These are phyloP conservation scores for Aptenodytes forsteri DNA, from an alignment of 2,113 vertebrate species.

Conservation along the genomic window DNA sequence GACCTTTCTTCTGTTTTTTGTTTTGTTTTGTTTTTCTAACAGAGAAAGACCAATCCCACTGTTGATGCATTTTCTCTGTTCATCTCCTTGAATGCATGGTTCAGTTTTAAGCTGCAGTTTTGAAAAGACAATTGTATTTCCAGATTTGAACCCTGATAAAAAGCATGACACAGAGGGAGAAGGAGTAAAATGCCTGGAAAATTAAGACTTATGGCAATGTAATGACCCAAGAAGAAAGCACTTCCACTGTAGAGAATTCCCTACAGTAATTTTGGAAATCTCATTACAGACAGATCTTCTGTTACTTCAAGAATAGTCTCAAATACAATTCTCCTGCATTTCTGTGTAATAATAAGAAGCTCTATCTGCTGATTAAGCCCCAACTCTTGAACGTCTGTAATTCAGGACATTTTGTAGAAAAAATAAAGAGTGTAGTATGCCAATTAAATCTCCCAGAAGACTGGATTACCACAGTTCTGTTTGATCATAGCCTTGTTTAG, in stretches of 20 bases:
- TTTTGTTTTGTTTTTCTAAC: background rate
- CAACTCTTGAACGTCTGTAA: constrained; percentile 10
- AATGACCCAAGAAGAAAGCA: constrained; percentile 67
- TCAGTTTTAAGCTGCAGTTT: constrained; percentile 11
- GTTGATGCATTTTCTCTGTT: background rate
- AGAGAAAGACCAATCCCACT: background rate
- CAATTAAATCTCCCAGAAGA: constrained; percentile 58
- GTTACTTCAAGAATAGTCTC: constrained; percentile 60
- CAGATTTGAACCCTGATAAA: constrained; percentile 51
- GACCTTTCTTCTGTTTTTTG: background rate
- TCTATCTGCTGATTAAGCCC: constrained; percentile 8
- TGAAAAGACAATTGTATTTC: constrained; percentile 38
- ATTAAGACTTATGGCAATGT: constrained; percentile 67
- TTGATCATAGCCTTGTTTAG: constrained; percentile 47
- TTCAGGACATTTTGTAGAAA: background rate
- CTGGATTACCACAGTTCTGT: constrained; percentile 27
- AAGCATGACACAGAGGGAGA: constrained; percentile 45
- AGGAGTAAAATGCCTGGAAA: constrained; percentile 67
- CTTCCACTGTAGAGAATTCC: constrained; percentile 64
- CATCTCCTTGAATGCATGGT: background rate
- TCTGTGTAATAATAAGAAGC: constrained; percentile 39
- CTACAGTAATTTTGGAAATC: constrained; percentile 66
- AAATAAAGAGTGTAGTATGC: background rate
- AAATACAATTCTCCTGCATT: constrained; percentile 40
- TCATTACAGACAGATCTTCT: constrained; percentile 63